Evolutionary conservation across 1,140 invertebrate genomes (phyloP).

Genomic region (Glomeris maerens): DNA sequence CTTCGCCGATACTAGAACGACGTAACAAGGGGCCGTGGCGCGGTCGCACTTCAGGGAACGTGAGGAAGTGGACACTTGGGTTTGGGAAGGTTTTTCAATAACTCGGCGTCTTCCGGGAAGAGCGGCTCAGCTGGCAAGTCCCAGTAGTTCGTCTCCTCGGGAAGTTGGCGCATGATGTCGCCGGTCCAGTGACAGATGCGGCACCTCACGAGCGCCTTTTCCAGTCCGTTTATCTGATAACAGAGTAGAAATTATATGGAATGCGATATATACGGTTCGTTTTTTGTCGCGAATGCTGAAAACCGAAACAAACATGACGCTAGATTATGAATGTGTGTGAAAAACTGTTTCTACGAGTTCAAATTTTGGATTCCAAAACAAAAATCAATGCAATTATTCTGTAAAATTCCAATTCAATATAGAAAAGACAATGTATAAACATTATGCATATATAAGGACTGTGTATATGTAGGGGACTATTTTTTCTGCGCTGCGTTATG

Average conservation of each 20-base stretch:
- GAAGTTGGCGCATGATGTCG: constrained; percentile 17
- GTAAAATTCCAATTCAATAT: too few relatives aligned
- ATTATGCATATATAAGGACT: neutral
- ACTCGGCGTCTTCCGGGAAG: constrained; percentile 25
- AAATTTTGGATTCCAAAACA: too few relatives aligned
- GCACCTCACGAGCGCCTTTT: constrained; percentile 36
- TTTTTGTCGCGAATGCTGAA: neutral
- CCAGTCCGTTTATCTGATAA: constrained; percentile 49
- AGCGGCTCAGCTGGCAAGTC: constrained; percentile 20
- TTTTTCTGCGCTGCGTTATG: too few relatives aligned
- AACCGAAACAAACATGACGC: too few relatives aligned
- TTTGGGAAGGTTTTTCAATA: constrained; percentile 18
- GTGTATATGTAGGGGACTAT: too few relatives aligned
- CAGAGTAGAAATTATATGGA: constrained; percentile 11
- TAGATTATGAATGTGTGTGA: too few relatives aligned
- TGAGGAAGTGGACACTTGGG: neutral
- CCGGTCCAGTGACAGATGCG: constrained; percentile 28
- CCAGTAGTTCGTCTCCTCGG: constrained; percentile 17
- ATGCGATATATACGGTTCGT: neutral
- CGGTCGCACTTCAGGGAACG: neutral
- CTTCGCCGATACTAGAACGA: constrained; percentile 14
- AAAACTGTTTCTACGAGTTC: too few relatives aligned
- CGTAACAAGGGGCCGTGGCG: neutral
- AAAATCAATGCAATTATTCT: too few relatives aligned
- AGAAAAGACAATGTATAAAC: too few relatives aligned